phyloP scores from a whole-genome alignment of 1,140 invertebrate species.

The Diorhabda elongata region DNA sequence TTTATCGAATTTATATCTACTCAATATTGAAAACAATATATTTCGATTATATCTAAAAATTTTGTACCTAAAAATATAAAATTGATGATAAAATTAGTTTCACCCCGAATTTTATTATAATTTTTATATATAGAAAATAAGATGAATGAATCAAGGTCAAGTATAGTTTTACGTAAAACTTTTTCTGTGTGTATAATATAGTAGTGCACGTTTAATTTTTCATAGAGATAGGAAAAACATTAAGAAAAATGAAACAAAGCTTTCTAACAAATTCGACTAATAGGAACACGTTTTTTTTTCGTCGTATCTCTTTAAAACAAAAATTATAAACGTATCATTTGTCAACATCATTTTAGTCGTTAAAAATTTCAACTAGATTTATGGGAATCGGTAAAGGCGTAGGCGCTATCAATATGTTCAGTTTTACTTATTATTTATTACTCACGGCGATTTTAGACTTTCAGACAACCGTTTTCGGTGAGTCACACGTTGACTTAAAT shows the following conservation, averaged over 20 bases:
- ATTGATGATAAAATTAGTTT: neutral
- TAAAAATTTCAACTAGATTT: neutral
- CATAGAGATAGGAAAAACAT: neutral
- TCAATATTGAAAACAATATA: neutral
- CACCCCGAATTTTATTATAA: neutral
- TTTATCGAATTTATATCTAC: conserved; percentile 17
- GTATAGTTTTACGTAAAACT: neutral
- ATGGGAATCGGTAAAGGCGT: neutral
- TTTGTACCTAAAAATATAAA: neutral
- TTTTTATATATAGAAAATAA: neutral
- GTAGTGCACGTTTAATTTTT: neutral
- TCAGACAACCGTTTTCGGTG: neutral
- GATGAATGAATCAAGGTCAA: neutral
- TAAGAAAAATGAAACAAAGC: neutral
- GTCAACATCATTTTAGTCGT: conserved; percentile 2
- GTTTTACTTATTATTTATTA: neutral
- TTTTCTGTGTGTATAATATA: neutral
- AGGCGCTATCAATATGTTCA: neutral
- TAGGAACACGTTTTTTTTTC: neutral
- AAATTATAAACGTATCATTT: neutral
- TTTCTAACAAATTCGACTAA: neutral
- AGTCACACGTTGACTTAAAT: neutral
- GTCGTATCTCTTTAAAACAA: neutral
- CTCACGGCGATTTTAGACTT: neutral
- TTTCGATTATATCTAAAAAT: neutral